Conservation (phyloP, 2,113 vertebrate genomes). For the Myotis brandtii region DNA sequence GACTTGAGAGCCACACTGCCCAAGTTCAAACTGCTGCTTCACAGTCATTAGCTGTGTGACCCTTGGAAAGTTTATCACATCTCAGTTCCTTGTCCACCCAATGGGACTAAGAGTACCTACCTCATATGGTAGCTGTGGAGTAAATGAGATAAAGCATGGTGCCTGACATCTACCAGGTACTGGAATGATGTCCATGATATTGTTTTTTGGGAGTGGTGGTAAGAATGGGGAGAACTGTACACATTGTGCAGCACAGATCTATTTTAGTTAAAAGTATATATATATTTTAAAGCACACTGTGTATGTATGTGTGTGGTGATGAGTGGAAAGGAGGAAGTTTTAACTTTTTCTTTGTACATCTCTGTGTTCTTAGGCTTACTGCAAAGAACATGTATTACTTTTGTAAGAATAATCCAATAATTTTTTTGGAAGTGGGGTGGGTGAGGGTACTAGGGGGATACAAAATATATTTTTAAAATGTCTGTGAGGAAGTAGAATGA, state of each 20-base stretch:
- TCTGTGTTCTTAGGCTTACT: neutral
- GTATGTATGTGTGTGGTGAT: neutral
- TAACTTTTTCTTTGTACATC: neutral
- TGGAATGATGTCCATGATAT: neutral
- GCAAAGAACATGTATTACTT: neutral
- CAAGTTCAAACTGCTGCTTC: neutral
- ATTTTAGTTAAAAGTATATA: neutral
- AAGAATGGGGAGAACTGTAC: neutral
- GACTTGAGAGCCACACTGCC: neutral
- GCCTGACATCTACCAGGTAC: neutral
- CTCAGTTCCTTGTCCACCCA: neutral
- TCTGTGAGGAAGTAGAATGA: neutral
- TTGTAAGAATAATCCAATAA: neutral
- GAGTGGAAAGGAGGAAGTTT: neutral
- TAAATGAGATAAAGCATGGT: neutral
- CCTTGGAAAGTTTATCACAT: neutral
- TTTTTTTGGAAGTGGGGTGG: neutral
- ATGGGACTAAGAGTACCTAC: neutral
- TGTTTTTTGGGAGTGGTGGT: fast-evolving
- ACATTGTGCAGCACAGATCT: neutral
- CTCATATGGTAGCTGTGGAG: no score
- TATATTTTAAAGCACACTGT: neutral
- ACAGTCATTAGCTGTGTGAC: neutral
- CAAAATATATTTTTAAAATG: neutral
- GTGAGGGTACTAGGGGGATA: neutral